These are phyloP conservation scores for human (Homo sapiens) DNA, from an alignment of 2,113 vertebrate species.

Conservation along the genomic window GRCh38 chr6:71043001-71043500, in stretches of 20 bases:
- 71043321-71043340: not conserved
- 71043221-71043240: not conserved
- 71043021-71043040: not conserved
- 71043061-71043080: not conserved
- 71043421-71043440: conserved; percentile 16
- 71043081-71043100: not conserved
- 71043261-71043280: not conserved
- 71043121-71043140: not conserved
- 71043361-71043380: not conserved
- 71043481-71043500: not conserved
- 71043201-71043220: not conserved
- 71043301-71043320: not conserved
- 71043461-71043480: not conserved
- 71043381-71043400: not conserved
- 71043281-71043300: not conserved
- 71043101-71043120: not conserved
- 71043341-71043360: not conserved
- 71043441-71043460: not conserved
- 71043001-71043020: not conserved
- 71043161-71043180: not conserved
- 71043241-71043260: not conserved
- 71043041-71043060: not conserved
- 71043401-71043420: not conserved
- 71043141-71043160: not conserved
- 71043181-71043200: not conserved